Base-by-base conservation (phyloP, 1,140 invertebrate genomes). In the Drosophila teissieri region DNA sequence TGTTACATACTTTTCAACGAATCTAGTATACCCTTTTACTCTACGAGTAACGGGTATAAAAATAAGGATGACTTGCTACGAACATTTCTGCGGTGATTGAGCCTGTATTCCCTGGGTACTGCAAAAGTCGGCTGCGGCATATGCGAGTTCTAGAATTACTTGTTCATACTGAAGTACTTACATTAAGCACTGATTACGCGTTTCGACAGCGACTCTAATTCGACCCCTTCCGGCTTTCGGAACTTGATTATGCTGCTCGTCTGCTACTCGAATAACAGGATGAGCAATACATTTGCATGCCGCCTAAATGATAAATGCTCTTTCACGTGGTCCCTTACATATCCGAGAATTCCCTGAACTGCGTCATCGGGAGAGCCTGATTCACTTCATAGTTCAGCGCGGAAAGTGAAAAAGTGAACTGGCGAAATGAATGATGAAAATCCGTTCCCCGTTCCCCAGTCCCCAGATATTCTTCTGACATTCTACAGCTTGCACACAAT, bases 351-450 rank as follows among this genome's bases (percentile, higher is more conserved):
- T 89, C 84, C 75, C 82, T 46, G 39, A 72, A 77, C 79, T 79
- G 79, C 72, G 79, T 70, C 79, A 67, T 65, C 75, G 49, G 58
- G 62, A 53, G 65, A 45, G 19, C 36, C 53, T 19, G 19, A 2
- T 2, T n/a, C n/a, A n/a, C n/a, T 81, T 81, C 82, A 86, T 86
- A 88, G 88, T 86, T 88, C 83, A 86, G 70, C 69, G 75, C 73
- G 58, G 63, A 65, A 79, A 78, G 46, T 74, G 74, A 53, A 82
- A 78, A 67, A 85, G 73, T 64, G 52, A 40, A 40, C 51, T 51
- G 24, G 60, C 63, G 67, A 89, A 88, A 88, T 88, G 68, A 88
- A 88, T 84, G 83, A 89, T 88, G 76, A 68, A 80, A 89, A 84
- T 83, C 80, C 84, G 74, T 55, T 89, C 80, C 76, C 80, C 84